Evolutionary conservation across 2,797 vertebrate species (phyloP).

Genomic region (Alosa sapidissima): DNA sequence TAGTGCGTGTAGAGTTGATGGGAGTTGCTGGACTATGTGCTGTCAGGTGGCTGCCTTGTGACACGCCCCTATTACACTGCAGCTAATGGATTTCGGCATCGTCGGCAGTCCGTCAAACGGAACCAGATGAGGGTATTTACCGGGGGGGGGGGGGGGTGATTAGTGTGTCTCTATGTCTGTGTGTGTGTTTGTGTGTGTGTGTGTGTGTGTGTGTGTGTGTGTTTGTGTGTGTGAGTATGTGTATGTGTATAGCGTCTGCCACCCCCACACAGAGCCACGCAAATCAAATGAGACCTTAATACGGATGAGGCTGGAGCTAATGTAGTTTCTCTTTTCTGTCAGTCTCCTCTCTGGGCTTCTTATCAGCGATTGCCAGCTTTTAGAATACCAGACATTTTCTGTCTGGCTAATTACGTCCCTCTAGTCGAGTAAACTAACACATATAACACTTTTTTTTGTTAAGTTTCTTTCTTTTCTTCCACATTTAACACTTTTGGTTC

Average conservation of each 20-base stretch:
- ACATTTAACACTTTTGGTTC: no score
- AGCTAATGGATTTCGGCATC: constrained; percentile 1
- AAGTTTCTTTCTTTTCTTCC: no score
- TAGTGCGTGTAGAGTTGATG: not conserved
- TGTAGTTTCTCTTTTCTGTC: not conserved
- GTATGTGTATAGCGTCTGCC: not conserved
- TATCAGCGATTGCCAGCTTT: not conserved
- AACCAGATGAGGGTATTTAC: not conserved
- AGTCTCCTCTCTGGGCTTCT: not conserved
- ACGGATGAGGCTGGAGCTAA: not conserved
- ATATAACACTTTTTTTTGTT: not conserved
- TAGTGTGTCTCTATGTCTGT: not conserved
- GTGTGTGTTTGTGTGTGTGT: constrained; percentile 13
- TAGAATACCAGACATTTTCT: not conserved
- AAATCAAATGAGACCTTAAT: constrained; percentile 5
- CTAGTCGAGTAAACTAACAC: not conserved
- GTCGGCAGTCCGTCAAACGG: not conserved
- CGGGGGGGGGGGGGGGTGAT: not conserved
- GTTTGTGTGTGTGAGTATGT: not conserved
- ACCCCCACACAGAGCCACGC: not conserved
- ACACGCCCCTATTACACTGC: not conserved
- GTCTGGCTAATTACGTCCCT: not conserved
- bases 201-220: not conserved
- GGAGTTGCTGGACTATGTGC: not conserved
- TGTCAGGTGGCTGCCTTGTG: not conserved